Percentiles rank a stretch among this genome's conserved stretches.
phyloP scores from a whole-genome alignment of 53 echinoderm and acorn worm species.

The Mesocentrotus franciscanus region DNA sequence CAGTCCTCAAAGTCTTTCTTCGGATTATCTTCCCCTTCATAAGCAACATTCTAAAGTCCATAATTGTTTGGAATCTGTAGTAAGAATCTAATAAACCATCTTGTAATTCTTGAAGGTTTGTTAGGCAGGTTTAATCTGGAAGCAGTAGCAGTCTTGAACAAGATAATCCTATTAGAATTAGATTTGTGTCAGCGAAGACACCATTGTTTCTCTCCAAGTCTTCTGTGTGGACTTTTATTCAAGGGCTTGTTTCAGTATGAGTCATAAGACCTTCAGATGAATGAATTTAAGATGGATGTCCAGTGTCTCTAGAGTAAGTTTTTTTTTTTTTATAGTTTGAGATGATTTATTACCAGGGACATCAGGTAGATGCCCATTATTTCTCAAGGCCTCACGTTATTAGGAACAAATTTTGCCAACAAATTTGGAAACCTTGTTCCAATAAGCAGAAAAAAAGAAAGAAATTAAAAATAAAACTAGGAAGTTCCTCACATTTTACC shows the following conservation, averaged over 20 bases:
- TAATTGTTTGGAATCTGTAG: neutral
- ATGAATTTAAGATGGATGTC: conserved; percentile 17
- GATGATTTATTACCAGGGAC: neutral
- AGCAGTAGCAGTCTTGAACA: neutral
- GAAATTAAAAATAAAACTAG: too few relatives aligned
- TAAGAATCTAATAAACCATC: neutral
- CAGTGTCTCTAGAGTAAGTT: neutral
- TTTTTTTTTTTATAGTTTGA: neutral
- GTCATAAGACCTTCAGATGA: neutral
- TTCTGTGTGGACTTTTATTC: neutral
- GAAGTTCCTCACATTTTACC: too few relatives aligned
- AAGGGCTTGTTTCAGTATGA: neutral
- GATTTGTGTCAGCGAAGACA: conserved; percentile 20
- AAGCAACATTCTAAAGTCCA: neutral
- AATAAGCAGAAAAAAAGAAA: neutral
- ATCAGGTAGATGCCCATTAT: neutral
- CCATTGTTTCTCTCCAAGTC: neutral
- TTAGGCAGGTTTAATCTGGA: neutral
- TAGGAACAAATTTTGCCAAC: neutral
- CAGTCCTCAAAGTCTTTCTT: neutral
- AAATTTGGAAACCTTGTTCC: too few relatives aligned
- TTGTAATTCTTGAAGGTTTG: neutral
- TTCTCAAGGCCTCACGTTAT: neutral
- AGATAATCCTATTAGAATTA: neutral
- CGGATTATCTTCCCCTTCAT: neutral